Evolutionary conservation across 2,113 vertebrate genomes (phyloP).

Genomic region (Uria lomvia): DNA sequence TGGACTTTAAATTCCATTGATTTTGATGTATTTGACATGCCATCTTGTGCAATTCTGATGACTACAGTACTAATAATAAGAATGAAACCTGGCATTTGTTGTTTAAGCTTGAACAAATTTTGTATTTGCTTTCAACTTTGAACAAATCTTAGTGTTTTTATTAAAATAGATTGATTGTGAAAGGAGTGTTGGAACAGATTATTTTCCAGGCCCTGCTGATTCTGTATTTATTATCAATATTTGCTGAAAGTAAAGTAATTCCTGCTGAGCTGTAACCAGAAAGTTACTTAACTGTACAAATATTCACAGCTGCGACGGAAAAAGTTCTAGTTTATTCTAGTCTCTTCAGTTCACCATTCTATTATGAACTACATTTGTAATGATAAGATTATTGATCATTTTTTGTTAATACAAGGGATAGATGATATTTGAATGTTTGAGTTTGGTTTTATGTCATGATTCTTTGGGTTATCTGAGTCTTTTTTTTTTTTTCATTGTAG

Average conservation of each 20-base stretch:
- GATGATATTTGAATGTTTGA: neutral
- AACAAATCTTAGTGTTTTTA: neutral
- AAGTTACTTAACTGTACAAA: conserved; percentile 1
- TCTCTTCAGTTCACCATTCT: neutral
- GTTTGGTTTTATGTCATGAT: neutral
- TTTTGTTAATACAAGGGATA: neutral
- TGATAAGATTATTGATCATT: neutral
- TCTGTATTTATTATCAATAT: conserved; percentile 45
- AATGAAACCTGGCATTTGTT: neutral
- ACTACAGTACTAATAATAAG: neutral
- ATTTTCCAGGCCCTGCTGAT: neutral
- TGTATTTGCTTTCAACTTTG: neutral
- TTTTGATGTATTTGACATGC: neutral
- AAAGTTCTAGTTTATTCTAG: neutral
- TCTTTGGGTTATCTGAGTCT: neutral
- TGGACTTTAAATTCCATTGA: neutral
- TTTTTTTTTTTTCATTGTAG: neutral
- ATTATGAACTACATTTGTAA: neutral
- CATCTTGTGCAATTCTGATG: neutral
- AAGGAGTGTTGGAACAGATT: neutral
- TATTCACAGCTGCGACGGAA: neutral
- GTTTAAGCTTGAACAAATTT: neutral
- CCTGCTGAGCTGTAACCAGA: neutral
- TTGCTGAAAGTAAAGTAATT: conserved; percentile 4
- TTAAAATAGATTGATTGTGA: conserved; percentile 12